Conservation (phyloP, 2,888 invertebrate genomes). For the Pediacus dermestoides region DNA sequence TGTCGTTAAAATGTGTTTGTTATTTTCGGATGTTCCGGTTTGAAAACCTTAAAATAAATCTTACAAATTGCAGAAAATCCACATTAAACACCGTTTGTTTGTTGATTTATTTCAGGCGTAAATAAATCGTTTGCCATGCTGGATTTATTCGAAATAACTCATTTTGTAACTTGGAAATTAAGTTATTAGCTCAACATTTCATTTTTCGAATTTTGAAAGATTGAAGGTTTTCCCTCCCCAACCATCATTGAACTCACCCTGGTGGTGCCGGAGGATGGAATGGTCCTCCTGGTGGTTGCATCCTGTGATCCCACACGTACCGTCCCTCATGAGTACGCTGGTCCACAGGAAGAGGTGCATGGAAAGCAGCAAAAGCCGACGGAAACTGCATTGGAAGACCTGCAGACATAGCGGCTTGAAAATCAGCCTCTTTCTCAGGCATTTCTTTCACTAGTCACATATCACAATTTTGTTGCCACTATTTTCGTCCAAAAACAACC, state of each 20-base stretch:
- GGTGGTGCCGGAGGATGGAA: slow-evolving; percentile 43
- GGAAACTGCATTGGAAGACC: slow-evolving; percentile 49
- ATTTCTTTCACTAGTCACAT: slow-evolving; percentile 39
- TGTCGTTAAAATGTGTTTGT: slow-evolving; percentile 42
- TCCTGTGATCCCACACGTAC: slow-evolving; percentile 49
- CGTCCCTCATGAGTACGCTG: slow-evolving; percentile 53
- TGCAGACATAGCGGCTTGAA: slow-evolving; percentile 48
- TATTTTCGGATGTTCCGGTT: slow-evolving; percentile 43
- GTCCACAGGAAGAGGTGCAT: slow-evolving; percentile 59
- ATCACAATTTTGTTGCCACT: too few species aligned
- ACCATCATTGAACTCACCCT: slow-evolving; percentile 39
- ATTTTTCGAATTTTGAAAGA: too few species aligned
- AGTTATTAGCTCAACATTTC: too few species aligned
- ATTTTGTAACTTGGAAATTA: too few species aligned
- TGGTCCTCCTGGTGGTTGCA: slow-evolving; percentile 43
- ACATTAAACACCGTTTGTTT: too few species aligned
- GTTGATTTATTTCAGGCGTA: too few species aligned
- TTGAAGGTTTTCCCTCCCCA: too few species aligned
- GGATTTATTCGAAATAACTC: too few species aligned
- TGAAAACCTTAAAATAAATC: slow-evolving; percentile 33
- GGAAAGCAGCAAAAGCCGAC: slow-evolving; percentile 55
- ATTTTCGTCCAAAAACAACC: too few species aligned
- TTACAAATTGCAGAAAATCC: slow-evolving; percentile 33
- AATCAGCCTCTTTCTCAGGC: slow-evolving; percentile 50
- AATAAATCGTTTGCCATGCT: too few species aligned